Percentiles rank a stretch among this genome's conserved stretches.
Conservation (phyloP, 2,113 vertebrate genomes). For the Coreoperca whiteheadi region DNA sequence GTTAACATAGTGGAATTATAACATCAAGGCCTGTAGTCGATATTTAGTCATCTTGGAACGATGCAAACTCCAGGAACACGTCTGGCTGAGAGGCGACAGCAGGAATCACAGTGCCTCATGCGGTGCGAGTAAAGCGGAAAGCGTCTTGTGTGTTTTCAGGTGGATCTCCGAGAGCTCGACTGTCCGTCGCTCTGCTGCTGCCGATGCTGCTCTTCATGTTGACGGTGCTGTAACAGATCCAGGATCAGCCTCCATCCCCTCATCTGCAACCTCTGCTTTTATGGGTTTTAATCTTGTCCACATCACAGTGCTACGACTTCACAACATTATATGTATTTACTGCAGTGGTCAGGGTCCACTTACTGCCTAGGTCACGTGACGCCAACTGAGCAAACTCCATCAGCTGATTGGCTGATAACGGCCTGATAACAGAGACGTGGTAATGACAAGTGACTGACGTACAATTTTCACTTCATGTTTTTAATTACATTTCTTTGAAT, state of each 20-base stretch:
- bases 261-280: background rate
- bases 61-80: no score
- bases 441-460: background rate
- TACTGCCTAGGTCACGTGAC: background rate
- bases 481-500: background rate
- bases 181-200: constrained; percentile 61
- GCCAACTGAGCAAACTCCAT: background rate
- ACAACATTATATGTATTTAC: background rate
- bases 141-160: constrained; percentile 53
- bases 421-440: background rate
- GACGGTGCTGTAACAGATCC: background rate
- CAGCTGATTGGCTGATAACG: no score
- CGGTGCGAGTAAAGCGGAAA: background rate
- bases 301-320: background rate
- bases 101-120: background rate
- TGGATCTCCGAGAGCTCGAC: constrained; percentile 34
- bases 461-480: background rate
- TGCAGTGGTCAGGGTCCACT: background rate
- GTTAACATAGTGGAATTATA: no score
- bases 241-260: background rate
- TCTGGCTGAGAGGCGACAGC: no score
- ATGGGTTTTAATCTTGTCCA: no score
- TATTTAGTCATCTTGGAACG: no score
- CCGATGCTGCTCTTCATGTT: background rate
- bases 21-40: no score